phyloP scores from a whole-genome alignment of 1,140 invertebrate genomes.

The Drosophila sturtevanti region DNA sequence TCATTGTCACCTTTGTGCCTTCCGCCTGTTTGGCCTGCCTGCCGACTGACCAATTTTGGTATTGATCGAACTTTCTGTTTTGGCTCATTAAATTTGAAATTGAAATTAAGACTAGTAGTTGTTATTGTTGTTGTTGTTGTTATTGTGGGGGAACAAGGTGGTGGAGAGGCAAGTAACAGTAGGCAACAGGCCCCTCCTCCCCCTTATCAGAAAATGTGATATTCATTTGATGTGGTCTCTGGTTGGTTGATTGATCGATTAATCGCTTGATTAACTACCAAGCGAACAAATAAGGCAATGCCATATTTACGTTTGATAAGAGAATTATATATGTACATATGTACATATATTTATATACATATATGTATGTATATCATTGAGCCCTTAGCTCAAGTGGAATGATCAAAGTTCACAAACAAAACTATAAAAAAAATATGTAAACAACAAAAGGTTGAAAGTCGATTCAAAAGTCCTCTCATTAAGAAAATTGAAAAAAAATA shows the following conservation, averaged over 20 bases:
- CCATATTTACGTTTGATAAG: constrained; percentile 6
- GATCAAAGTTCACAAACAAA: background rate
- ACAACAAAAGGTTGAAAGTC: constrained; percentile 7
- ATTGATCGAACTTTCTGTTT: constrained; percentile 31
- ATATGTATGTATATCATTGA: constrained; percentile 13
- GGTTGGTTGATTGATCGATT: constrained; percentile 77
- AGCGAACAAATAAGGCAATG: constrained; percentile 1
- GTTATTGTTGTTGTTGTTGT: too few relatives aligned
- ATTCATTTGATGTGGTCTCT: constrained; percentile 45
- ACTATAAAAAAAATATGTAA: background rate
- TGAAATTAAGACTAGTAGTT: background rate
- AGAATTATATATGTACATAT: background rate
- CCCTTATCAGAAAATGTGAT: constrained; percentile 9
- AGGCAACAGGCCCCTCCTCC: too few relatives aligned
- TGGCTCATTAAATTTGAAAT: constrained; percentile 13
- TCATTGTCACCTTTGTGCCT: constrained; percentile 50
- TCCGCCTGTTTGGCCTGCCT: background rate
- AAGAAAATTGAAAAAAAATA: too few relatives aligned
- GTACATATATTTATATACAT: constrained; percentile 24
- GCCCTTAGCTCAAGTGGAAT: background rate
- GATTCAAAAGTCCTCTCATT: background rate
- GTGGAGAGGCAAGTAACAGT: too few relatives aligned
- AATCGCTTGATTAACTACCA: constrained; percentile 70
- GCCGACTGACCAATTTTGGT: constrained; percentile 44
- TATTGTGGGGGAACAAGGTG: background rate